Base-by-base conservation (phyloP, 1,140 invertebrate genomes). In the Aphaenogaster floridana region DNA sequence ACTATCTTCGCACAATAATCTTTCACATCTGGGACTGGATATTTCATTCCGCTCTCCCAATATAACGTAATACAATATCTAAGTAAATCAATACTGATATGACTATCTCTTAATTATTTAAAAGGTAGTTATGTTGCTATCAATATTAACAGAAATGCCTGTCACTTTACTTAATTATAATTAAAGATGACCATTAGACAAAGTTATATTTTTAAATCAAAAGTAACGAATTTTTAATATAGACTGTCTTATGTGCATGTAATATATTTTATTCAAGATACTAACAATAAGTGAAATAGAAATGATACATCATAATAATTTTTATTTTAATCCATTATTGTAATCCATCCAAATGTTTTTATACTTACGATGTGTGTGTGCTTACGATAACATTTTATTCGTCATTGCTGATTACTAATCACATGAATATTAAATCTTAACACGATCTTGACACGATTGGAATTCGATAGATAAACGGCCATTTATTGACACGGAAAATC, bases 1-100 rank as follows among this genome's bases (percentile, higher is more conserved):
- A 87, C 64, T 80, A 68, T 76, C 78, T 78, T 84, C 79, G 52
- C 57, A 79, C 79, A 68, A 72, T 89, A 84, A 84, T 86, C 76
- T 86, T 50, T 68, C 57, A 54, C 28, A 50, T 86, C 86, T 72
- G 64, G 34, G 0, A 34, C 71, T 66, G 36, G 48, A 50, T 59
- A 71, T 80, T 86, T 88, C 48, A 61, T 74, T 80, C 36, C 21
- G 50, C 54, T 42, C 11, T 17, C 57, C n/a, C 69, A 57, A 63
- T 76, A 61, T 61, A 74, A 59, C 54, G 54, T 48, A 74, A 61
- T 74, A 48, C 15, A 50, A 84, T 84, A 76, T 61, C 71, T 48
- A 61, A 76, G 80, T 48, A 34, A 83, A 59, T 39, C 69, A 34
- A 84, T 76, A 74, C 15, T 50, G 8, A 57, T 39, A 54, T 71